Base-by-base conservation (phyloP, 1,140 invertebrate genomes). In the Drosophila punjabiensis region DNA sequence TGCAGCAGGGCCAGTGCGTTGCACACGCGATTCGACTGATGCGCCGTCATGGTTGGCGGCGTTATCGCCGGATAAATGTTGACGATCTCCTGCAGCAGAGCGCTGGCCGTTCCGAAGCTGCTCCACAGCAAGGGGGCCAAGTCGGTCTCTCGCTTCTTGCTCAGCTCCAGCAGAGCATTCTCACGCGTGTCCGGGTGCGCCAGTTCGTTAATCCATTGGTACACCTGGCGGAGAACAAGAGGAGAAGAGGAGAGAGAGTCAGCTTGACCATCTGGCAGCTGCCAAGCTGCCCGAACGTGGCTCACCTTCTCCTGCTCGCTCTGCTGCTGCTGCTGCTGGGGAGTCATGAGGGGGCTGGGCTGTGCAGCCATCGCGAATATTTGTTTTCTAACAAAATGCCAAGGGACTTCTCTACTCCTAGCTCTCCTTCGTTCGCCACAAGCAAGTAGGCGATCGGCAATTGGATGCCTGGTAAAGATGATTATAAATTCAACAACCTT, bases 41-140 rank as follows among this genome's bases (percentile, higher is more conserved):
- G 96, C 14, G 97, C 98, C 20, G 98, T 99, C 35, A 99, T 94
- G 7, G 98, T 98, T 1, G 99, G 97, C n/a, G 99, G 99, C 94
- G 98, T 99, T 78, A 99, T 99, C 4, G 98, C 97, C 20, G 98
- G 98, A 94, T 99, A 99, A 69, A 99, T 99, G 83, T 98, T 98
- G 10, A 99, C 98, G 47, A 97, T 97, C 93, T 98, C 97, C 93
- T 99, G 98, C 2, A 99, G 94, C 3, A 99, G 94, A 47, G 98
- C 98, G 41, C 98, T 97, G 24, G 98, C 98, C 16, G 98, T 99
- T 2, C 99, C 99, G 94, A 99, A 99, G 47, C 98, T 99, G 93
- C 99, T 97, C 99, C 99, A 99, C 64, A 99, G 93, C 97, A 99
- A 98, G 0, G 98, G 98, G 0, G 99, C 98, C 64, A 99, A 94